Base-by-base conservation (phyloP, 2,113 vertebrate species). In the Talpa occidentalis region DNA sequence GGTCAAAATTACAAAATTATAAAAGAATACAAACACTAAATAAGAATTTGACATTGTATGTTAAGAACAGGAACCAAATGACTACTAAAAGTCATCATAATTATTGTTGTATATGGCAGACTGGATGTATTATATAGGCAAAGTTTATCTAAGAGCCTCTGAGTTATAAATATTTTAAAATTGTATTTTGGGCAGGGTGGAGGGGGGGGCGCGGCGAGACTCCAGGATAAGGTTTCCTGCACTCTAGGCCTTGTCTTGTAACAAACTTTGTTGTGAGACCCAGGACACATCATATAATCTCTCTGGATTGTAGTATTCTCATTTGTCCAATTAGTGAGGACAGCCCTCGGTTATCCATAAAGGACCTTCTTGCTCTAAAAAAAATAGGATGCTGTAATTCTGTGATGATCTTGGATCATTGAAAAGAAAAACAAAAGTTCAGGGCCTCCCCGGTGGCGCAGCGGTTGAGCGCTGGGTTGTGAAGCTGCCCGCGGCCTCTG, bases 251-350 rank as follows among this genome's bases (percentile, higher is more conserved):
- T 76, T 49, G 32, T 80, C 32, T 95, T 72, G 30, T 37, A 7
- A n/a, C 83, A 96, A 84, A 78, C 66, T 91, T 54, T 94, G 70
- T 28, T 52, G 0, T 79, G 92, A 93, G 60, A 93, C 90, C 10
- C 37, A 94, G 42, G 47, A 32, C 30, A 16, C 28, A 60, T 72
- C 12, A 30, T 10, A 49, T 44, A 94, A 88, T 92, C 95, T 97
- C 96, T 91, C 92, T 88, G 94, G 97, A 66, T 92, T 73, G 26
- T 73, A 93, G 84, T 93, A 96, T 96, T 97, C 97, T 96, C 95
- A 87, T 92, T 96, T 93, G 96, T 74, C 83, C 93, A 97, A 90
- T 97, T 97, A 97, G 88, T 88, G 49, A 96, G 70, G 40, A 10
- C 11, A 88, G 37, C 42, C 15, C 4, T 87, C 32, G n/a, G 49